Evolutionary conservation across 2,113 vertebrate species (phyloP), one percentile per base, ranked within the genome.

Genomic region (Rhombomys opimus): DNA sequence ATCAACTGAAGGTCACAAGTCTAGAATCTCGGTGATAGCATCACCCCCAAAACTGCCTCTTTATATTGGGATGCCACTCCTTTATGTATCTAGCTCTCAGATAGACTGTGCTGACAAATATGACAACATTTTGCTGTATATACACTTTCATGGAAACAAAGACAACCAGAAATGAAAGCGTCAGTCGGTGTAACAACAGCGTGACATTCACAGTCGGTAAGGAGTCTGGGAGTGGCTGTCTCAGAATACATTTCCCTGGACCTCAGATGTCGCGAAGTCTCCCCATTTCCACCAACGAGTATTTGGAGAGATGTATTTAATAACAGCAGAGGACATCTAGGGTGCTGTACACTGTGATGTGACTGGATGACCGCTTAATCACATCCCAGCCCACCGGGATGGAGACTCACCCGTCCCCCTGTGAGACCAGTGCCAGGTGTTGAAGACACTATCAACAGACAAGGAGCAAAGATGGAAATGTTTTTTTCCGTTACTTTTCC

Each of bases 221-320:
- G 76, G 76, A 52, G 14, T 32, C n/a, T 4, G 18, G 27, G 86
- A 59, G 41, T 6, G 4, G 25, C 6, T 13, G 4, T 63, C 54
- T 89, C 59, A 72, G 27, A 76, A 50, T 41, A 72, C 11, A 52
- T n/a, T 90, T 92, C 89, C 93, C 95, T 95, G 70, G 78, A 87
- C 89, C 27, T 54, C 65, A 9, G 20, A 9, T 2, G 35, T 27
- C n/a, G 32, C 23, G 41, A 41, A 63, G 22, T 1, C 72, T 85
- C 9, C 10, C 20, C 61, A 78, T 84, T 92, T 76, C 85, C 50
- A 59, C 30, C 61, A 52, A 17, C 57, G 35, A 68, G 72, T 52
- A 86, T 59, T 82, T 92, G 72, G 75, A 57, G 7, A 92, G 86
- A 61, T 52, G 76, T 85, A 87, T 27, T 90, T 86, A 92, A 95